Evolutionary conservation across 2,888 invertebrate species (phyloP), one percentile per base, ranked within the genome.

Genomic region (Trichogramma dendrolimi): DNA sequence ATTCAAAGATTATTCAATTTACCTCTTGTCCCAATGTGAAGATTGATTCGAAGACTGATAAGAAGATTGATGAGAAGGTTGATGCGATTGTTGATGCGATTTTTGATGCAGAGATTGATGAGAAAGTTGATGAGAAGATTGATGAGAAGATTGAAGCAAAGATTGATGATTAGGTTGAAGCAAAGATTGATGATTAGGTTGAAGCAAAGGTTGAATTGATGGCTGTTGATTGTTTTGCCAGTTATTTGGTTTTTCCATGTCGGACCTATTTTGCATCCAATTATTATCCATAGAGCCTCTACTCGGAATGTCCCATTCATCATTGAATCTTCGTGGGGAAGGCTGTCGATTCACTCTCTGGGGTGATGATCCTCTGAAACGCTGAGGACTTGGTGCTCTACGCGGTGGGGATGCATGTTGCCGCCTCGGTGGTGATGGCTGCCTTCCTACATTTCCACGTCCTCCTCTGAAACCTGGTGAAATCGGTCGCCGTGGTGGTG

Each of bases 231-330:
- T 27, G 27, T 27, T 40, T 8, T 39, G 62, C 14, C 11, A 48
- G 40, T 11, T 39, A 8, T 61, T 47, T 41, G 6, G 39, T 10
- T 60, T 60, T 7, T 63, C 60, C 27, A 27, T 27, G 27, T 27
- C 27, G 27, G 27, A 27, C 27, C 27, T 62, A 61, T n/a, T 65
- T 65, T 1, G 63, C 68, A 27, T 27, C 27, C 27, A 27, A 27
- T 63, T 68, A 55, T 71, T 70, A 43, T 74, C 73, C 1, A 73
- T 60, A 2, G 73, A 70, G 39, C 75, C 73, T 63, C 77, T 71
- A 44, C 71, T 77, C 0, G 77, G 78, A 56, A 75, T 75, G 47
- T 79, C 76, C 79, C 79, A 78, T 1, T 78, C 76, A 59, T 77
- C 76, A 5, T 64, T 67, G 50, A 70, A 73, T 48, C 70, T 70